Percentiles rank a stretch among this genome's conserved stretches.
Evolutionary conservation across 2,113 vertebrate species (phyloP).

Genomic region (Natator depressus): DNA sequence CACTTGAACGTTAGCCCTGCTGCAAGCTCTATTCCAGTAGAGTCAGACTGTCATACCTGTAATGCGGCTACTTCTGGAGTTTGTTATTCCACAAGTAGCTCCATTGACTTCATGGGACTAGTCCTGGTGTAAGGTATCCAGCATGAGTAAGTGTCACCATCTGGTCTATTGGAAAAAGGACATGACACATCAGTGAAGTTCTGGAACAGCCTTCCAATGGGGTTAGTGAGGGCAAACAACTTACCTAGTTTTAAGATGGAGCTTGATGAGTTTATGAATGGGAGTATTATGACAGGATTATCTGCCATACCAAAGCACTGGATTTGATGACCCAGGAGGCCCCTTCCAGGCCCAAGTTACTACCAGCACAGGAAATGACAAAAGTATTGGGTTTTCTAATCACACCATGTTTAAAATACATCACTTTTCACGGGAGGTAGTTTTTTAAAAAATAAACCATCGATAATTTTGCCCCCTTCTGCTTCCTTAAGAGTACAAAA

Average conservation of each 20-base stretch:
- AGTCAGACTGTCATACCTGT: background rate
- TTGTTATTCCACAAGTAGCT: conserved; percentile 4
- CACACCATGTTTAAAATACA: background rate
- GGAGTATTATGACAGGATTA: background rate
- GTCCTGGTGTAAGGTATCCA: conserved; percentile 37
- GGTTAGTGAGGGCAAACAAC: background rate
- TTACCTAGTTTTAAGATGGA: background rate
- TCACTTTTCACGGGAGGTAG: background rate
- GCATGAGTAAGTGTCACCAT: conserved; percentile 21
- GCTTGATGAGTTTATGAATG: background rate
- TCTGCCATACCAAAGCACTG: background rate
- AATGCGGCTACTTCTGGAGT: background rate
- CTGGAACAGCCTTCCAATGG: background rate
- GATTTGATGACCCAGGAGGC: background rate
- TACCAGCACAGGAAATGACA: background rate
- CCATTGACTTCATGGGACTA: conserved; percentile 40
- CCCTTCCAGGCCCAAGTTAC: background rate
- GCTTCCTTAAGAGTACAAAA: background rate
- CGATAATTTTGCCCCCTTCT: background rate
- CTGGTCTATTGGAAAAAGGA: background rate
- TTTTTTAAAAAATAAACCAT: background rate
- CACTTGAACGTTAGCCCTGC: background rate
- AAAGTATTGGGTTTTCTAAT: conserved; percentile 25
- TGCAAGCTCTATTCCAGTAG: background rate
- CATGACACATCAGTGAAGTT: background rate